phyloP scores from a whole-genome alignment of 2,888 invertebrate genomes.

The Nomada ferruginata region DNA sequence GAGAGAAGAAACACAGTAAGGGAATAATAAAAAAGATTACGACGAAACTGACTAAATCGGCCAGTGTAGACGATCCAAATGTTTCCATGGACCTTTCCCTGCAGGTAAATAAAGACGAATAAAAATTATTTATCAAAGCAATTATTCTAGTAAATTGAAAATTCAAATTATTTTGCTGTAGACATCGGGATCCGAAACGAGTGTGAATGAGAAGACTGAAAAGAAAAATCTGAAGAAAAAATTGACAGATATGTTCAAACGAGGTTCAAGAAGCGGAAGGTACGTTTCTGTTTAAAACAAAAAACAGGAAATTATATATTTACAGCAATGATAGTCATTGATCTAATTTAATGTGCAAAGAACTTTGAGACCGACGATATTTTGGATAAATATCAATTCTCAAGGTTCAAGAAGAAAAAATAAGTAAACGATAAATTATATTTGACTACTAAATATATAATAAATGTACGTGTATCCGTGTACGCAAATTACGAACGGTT shows the following conservation, averaged over 20 bases:
- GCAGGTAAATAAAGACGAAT: slow-evolving; percentile 73
- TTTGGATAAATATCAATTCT: background rate
- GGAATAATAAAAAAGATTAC: slow-evolving; percentile 92
- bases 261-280: slow-evolving; percentile 84
- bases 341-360: slow-evolving; percentile 1
- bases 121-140: background rate
- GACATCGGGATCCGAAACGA: slow-evolving; percentile 82
- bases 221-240: slow-evolving; percentile 92
- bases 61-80: slow-evolving; percentile 90
- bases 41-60: slow-evolving; percentile 93
- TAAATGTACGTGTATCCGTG: background rate
- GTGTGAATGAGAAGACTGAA: slow-evolving; percentile 80
- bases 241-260: slow-evolving; percentile 93
- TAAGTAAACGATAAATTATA: background rate
- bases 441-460: background rate
- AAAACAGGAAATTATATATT: slow-evolving; percentile 34
- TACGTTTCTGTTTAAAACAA: background rate
- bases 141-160: slow-evolving; percentile 16
- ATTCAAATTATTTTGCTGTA: slow-evolving; percentile 54
- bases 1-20: slow-evolving; percentile 92
- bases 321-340: slow-evolving; percentile 10
- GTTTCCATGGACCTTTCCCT: slow-evolving; percentile 80
- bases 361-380: background rate
- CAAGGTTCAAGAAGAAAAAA: background rate
- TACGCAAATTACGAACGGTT: background rate